phyloP scores from a whole-genome alignment of 2,888 invertebrate species.

The Cataglyphis rosenhaueri region DNA sequence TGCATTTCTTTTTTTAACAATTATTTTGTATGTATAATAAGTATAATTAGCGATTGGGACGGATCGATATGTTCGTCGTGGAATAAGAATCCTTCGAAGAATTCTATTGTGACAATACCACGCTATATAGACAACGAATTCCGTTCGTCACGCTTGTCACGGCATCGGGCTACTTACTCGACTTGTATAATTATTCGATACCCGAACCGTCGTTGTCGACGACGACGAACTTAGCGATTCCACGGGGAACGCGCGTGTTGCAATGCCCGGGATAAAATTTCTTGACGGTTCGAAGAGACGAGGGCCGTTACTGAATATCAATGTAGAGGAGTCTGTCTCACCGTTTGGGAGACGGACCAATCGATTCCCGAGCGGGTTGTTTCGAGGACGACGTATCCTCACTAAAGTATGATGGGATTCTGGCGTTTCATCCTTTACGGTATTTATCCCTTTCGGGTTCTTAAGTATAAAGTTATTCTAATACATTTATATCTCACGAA shows the following conservation, averaged over 20 bases:
- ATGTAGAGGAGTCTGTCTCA: conserved; percentile 39
- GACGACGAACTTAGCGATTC: conserved; percentile 49
- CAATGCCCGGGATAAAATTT: conserved; percentile 53
- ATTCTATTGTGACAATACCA: not conserved
- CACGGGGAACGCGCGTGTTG: conserved; percentile 41
- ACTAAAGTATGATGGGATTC: conserved; percentile 49
- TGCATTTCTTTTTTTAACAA: not conserved
- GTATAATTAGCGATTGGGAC: not conserved
- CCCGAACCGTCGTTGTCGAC: conserved; percentile 27
- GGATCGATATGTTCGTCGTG: conserved; percentile 9
- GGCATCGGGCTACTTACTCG: conserved; percentile 34
- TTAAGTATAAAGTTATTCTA: conserved; percentile 2
- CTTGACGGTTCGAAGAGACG: conserved; percentile 54
- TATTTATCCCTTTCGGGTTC: conserved; percentile 32
- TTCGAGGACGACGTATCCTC: conserved; percentile 29
- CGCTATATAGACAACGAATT: conserved; percentile 32
- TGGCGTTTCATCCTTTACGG: not conserved
- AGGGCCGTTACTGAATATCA: conserved; percentile 53
- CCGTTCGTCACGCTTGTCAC: conserved; percentile 41
- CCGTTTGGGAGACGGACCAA: conserved; percentile 30
- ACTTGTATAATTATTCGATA: conserved; percentile 53
- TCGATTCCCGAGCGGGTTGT: conserved; percentile 39
- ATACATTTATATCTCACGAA: conserved; percentile 2
- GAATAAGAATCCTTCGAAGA: conserved; percentile 13
- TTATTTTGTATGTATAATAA: not conserved